phyloP scores from a whole-genome alignment of 2,113 vertebrate genomes.

The Stigmatopora argus region DNA sequence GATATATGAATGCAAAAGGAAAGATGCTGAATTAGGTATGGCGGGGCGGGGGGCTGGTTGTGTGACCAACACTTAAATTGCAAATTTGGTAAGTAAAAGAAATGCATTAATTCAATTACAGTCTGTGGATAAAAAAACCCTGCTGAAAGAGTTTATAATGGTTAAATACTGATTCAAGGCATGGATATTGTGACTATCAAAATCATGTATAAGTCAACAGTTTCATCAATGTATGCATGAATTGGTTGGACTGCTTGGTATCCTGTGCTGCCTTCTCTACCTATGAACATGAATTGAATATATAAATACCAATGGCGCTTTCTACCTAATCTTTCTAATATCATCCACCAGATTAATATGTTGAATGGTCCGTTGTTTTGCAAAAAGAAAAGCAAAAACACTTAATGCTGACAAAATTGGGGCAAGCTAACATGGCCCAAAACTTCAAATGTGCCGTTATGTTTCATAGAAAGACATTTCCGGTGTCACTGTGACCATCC shows the following conservation, averaged over 20 bases:
- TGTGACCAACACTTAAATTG: constrained; percentile 3
- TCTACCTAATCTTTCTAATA: too few species aligned
- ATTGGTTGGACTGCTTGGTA: neutral
- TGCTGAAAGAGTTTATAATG: constrained; percentile 25
- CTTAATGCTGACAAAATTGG: too few species aligned
- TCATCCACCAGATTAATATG: too few species aligned
- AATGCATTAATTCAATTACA: constrained; percentile 32
- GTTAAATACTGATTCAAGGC: constrained; percentile 28
- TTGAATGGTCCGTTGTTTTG: too few species aligned
- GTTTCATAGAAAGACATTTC: too few species aligned
- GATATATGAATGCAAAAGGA: constrained; percentile 28
- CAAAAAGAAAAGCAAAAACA: too few species aligned
- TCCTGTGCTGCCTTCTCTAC: constrained; percentile 3
- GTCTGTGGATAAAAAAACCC: constrained; percentile 25
- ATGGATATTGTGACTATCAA: constrained; percentile 34
- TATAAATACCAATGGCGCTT: too few species aligned
- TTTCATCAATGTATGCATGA: constrained; percentile 17
- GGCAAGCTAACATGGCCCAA: too few species aligned
- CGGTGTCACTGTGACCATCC: too few species aligned
- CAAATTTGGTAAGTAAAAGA: constrained; percentile 1
- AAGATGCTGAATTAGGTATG: constrained; percentile 2
- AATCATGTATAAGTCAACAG: constrained; percentile 30
- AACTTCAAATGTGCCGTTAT: too few species aligned
- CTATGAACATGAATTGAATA: neutral
- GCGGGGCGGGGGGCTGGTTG: constrained; percentile 10